phyloP scores from a whole-genome alignment of 2,888 invertebrate genomes.

The Lochmaea crataegi region DNA sequence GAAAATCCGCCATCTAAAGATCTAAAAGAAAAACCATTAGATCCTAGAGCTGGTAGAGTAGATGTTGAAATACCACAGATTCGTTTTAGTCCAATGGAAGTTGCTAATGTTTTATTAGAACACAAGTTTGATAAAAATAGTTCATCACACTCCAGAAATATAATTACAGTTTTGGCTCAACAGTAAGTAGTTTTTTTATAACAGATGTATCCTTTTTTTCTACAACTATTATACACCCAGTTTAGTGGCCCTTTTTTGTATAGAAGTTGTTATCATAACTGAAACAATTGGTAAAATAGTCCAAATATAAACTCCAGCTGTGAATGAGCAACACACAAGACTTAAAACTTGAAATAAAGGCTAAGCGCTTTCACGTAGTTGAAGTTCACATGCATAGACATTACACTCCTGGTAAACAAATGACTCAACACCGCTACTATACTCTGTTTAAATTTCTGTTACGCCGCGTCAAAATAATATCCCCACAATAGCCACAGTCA shows the following conservation, averaged over 20 bases:
- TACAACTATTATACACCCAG: too few relatives aligned
- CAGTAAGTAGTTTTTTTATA: constrained; percentile 62
- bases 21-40: constrained; percentile 63
- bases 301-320: too few relatives aligned
- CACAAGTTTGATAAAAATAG: constrained; percentile 67
- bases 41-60: constrained; percentile 85
- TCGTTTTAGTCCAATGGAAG: constrained; percentile 70
- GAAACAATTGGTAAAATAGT: too few relatives aligned
- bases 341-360: too few relatives aligned
- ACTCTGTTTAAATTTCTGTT: too few relatives aligned
- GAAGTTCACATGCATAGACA: too few relatives aligned
- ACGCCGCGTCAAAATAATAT: too few relatives aligned
- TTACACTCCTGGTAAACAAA: neutral
- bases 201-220: too few relatives aligned
- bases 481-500: too few relatives aligned
- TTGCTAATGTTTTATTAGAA: constrained; percentile 69
- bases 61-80: constrained; percentile 79
- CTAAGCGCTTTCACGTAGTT: too few relatives aligned
- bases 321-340: too few relatives aligned
- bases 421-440: neutral
- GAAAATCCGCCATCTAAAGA: constrained; percentile 29
- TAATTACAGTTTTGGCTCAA: constrained; percentile 67
- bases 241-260: neutral
- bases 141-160: constrained; percentile 70
- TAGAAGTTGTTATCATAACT: too few relatives aligned